phyloP scores from a whole-genome alignment of 2,888 invertebrate species.

The Stenotaenia linearis region DNA sequence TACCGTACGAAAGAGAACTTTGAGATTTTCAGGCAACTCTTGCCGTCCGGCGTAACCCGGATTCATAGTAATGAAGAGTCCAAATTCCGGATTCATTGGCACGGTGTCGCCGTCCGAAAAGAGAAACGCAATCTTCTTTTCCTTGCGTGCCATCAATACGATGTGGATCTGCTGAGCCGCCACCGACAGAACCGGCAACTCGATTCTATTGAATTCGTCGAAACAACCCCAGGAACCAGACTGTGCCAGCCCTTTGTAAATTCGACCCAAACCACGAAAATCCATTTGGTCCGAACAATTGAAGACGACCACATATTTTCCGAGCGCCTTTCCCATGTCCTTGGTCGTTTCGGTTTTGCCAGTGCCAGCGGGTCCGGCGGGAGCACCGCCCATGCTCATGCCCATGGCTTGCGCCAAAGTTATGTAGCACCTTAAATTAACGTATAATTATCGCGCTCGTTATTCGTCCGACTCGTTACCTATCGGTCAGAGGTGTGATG shows the following conservation, averaged over 20 bases:
- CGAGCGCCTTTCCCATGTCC: slow-evolving; percentile 95
- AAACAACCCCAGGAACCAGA: slow-evolving; percentile 98
- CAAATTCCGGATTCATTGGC: slow-evolving; percentile 90
- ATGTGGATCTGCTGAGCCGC: slow-evolving; percentile 96
- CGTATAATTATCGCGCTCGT: too few species aligned
- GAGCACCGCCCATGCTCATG: slow-evolving; percentile 94
- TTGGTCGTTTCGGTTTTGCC: slow-evolving; percentile 97
- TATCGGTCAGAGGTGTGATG: slow-evolving; percentile 92
- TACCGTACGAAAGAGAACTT: slow-evolving; percentile 94
- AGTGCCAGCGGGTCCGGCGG: slow-evolving; percentile 95
- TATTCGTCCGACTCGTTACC: too few species aligned
- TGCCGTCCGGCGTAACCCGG: slow-evolving; percentile 95
- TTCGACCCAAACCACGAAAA: slow-evolving; percentile 88
- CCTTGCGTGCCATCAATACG: slow-evolving; percentile 84
- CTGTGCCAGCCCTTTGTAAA: slow-evolving; percentile 89
- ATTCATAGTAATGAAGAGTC: slow-evolving; percentile 97
- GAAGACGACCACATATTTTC: slow-evolving; percentile 89
- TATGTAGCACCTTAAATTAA: slow-evolving; percentile 88
- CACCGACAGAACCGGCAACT: slow-evolving; percentile 86
- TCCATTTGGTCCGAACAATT: slow-evolving; percentile 99
- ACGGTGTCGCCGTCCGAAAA: slow-evolving; percentile 93
- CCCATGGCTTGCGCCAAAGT: slow-evolving; percentile 91
- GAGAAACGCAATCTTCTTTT: slow-evolving; percentile 80
- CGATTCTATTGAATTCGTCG: slow-evolving; percentile 94
- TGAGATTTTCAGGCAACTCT: slow-evolving; percentile 91